Evolutionary conservation across 2,797 vertebrate species (phyloP).

Genomic region (Numenius phaeopus): DNA sequence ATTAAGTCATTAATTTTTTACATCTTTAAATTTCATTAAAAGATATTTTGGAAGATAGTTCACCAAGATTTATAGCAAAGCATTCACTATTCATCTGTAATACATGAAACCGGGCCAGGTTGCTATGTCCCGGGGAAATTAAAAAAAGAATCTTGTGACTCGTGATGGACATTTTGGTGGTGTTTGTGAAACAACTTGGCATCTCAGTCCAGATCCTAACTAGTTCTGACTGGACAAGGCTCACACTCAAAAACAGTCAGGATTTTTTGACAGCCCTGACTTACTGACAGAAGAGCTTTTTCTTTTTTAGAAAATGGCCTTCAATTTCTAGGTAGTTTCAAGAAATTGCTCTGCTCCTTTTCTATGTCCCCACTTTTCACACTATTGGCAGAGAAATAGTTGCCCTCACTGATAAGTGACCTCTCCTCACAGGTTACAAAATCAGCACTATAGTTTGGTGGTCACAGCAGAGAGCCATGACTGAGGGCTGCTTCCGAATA

Average conservation of each 20-base stretch:
- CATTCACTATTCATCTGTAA: not conserved
- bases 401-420: accelerated
- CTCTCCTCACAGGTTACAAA: not conserved
- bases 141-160: slow-evolving; percentile 27
- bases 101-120: slow-evolving; percentile 20
- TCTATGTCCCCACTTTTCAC: not conserved
- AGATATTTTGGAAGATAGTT: slow-evolving; percentile 12
- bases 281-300: not conserved
- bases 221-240: slow-evolving; percentile 7
- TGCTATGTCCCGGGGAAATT: slow-evolving; percentile 26
- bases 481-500: not conserved
- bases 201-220: not conserved
- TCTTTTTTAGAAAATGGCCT: not conserved
- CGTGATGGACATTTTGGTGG: not conserved
- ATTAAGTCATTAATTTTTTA: not conserved
- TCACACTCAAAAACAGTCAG: not conserved
- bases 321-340: not conserved
- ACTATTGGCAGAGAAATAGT: not conserved
- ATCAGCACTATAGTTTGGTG: not conserved
- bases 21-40: not conserved
- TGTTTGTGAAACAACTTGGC: slow-evolving; percentile 28
- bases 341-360: not conserved
- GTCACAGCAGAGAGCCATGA: not conserved
- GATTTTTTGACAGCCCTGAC: not conserved
- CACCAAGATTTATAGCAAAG: slow-evolving; percentile 16